A percentile compares a stretch with the other conserved stretches of the same genome.
phyloP scores from a whole-genome alignment of 64 coral and sea anemone species.

The Trachythela sp. region DNA sequence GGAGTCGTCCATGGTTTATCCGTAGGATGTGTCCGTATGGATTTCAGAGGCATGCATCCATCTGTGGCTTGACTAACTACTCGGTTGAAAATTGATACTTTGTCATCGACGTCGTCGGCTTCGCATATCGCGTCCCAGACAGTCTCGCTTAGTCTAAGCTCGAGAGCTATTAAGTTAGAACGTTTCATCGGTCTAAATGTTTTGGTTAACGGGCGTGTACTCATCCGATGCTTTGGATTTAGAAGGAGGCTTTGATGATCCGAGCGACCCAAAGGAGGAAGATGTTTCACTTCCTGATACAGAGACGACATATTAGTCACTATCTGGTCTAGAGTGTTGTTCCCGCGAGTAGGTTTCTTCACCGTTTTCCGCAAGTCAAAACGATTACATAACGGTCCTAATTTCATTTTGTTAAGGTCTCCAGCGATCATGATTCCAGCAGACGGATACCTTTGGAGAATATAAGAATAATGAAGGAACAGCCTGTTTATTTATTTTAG shows the following conservation, averaged over 20 bases:
- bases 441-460: constrained; percentile 24
- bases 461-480: neutral
- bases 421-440: constrained; percentile 46
- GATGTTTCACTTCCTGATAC: too few relatives aligned
- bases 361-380: constrained; percentile 3
- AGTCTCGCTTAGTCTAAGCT: neutral
- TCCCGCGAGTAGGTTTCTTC: constrained; percentile 21
- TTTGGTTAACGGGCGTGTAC: too few relatives aligned
- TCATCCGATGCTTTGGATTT: too few relatives aligned
- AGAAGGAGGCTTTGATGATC: too few relatives aligned
- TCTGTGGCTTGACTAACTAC: neutral
- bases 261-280: too few relatives aligned
- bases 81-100: neutral
- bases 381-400: neutral
- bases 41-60: neutral
- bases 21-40: neutral
- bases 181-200: too few relatives aligned
- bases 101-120: neutral
- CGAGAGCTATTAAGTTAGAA: neutral
- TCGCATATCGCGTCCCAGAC: neutral
- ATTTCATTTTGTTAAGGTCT: constrained; percentile 22
- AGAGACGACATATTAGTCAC: too few relatives aligned
- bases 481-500: too few relatives aligned
- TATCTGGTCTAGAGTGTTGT: too few relatives aligned
- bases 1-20: too few relatives aligned